Percentiles rank a stretch among this genome's conserved stretches.
Evolutionary conservation across 2,888 invertebrate species (phyloP).

Genomic region (Sphaeridia pumilis): DNA sequence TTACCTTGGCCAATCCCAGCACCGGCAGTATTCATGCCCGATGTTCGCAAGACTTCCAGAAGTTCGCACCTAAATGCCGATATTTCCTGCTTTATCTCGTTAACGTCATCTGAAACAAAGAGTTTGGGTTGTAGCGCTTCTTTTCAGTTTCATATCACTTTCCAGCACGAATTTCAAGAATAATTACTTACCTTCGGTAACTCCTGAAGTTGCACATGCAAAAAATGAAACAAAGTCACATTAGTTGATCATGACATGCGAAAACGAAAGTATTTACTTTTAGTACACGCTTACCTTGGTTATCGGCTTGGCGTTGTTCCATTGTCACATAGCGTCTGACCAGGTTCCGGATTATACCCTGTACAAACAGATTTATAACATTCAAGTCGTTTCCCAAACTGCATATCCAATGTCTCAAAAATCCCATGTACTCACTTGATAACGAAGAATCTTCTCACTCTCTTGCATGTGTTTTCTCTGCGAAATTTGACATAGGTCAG

Average conservation of each 20-base stretch:
- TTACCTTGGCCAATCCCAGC: conserved; percentile 48
- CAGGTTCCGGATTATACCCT: conserved; percentile 93
- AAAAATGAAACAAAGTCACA: no score
- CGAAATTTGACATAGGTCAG: no score
- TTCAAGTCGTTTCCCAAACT: background rate
- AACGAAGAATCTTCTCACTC: conserved; percentile 81
- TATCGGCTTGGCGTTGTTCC: conserved; percentile 87
- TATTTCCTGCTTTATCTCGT: conserved; percentile 98
- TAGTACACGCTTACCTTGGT: conserved; percentile 78
- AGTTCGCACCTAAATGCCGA: conserved; percentile 96
- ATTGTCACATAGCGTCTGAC: conserved; percentile 93
- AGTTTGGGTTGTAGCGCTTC: no score
- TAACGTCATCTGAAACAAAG: conserved; percentile 98
- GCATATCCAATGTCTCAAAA: no score
- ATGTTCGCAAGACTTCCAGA: conserved; percentile 88
- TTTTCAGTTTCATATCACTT: no score
- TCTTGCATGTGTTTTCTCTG: conserved; percentile 91
- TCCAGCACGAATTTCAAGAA: no score
- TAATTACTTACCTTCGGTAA: no score
- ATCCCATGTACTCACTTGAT: conserved; percentile 71
- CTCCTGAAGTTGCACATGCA: background rate
- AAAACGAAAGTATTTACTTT: background rate
- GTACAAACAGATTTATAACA: conserved; percentile 21
- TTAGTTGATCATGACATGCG: no score
- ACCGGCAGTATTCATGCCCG: conserved; percentile 85